Evolutionary conservation across 2,888 invertebrate genomes (phyloP).

Genomic region (Acholoe squamosa): DNA sequence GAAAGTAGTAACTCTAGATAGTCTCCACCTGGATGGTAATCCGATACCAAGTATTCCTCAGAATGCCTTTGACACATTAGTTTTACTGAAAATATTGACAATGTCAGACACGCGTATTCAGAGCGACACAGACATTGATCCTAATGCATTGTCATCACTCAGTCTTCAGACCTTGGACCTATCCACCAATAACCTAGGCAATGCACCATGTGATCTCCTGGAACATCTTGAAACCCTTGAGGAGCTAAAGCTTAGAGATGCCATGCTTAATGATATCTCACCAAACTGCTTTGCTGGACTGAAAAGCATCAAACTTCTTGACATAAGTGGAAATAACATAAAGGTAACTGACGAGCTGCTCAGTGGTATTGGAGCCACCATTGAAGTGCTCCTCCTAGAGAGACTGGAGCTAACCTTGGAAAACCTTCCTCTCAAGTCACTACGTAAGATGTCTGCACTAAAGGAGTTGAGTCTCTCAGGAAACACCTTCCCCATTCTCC

Average conservation of each 20-base stretch:
- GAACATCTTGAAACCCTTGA: not conserved
- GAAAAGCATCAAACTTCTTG: not conserved
- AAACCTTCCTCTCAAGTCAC: slow-evolving; percentile 14
- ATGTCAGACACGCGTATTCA: not conserved
- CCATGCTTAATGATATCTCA: slow-evolving; percentile 2
- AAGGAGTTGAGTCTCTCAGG: slow-evolving; percentile 28
- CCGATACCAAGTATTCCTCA: not conserved
- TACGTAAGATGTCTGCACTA: not conserved
- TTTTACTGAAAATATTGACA: not conserved
- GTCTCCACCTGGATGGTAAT: slow-evolving; percentile 42
- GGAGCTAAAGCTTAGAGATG: not conserved
- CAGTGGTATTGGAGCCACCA: not conserved
- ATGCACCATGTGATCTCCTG: not conserved
- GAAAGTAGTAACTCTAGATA: not conserved
- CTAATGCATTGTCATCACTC: not conserved
- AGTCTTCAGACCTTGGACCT: not conserved
- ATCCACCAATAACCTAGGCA: slow-evolving; percentile 2
- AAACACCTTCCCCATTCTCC: not conserved
- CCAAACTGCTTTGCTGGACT: slow-evolving; percentile 8
- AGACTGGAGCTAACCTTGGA: not conserved
- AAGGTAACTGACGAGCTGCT: not conserved
- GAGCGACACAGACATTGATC: not conserved
- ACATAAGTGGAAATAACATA: slow-evolving; percentile 21
- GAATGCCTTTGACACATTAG: not conserved
- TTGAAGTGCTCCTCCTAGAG: slow-evolving; percentile 1